Evolutionary conservation across 2,888 invertebrate genomes (phyloP).

Genomic region (Drosophila fulvimacula): DNA sequence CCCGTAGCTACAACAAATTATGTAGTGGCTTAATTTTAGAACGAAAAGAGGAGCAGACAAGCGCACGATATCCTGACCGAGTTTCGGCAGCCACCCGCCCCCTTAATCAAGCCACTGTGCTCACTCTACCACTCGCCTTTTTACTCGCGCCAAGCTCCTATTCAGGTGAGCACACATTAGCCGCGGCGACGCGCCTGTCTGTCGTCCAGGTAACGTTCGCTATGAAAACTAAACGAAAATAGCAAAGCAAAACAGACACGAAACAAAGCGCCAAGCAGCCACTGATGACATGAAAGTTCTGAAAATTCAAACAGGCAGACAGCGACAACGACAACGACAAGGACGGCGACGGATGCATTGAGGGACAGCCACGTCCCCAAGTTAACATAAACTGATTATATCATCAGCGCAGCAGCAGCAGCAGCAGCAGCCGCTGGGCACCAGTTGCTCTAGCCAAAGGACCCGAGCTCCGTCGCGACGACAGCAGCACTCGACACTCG

Average conservation of each 20-base stretch:
- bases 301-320: slow-evolving; percentile 62
- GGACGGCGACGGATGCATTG: slow-evolving; percentile 40
- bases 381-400: slow-evolving; percentile 53
- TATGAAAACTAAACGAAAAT: slow-evolving; percentile 80
- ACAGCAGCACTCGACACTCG: slow-evolving; percentile 59
- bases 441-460: slow-evolving; percentile 13
- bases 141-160: slow-evolving; percentile 5
- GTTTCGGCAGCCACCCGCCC: slow-evolving; percentile 47
- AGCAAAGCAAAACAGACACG: slow-evolving; percentile 48
- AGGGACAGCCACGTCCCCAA: slow-evolving; percentile 57
- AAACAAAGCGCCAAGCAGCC: slow-evolving; percentile 60
- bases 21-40: slow-evolving; percentile 74
- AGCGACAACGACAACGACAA: slow-evolving; percentile 41
- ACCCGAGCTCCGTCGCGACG: slow-evolving; percentile 36
- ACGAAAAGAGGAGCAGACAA: slow-evolving; percentile 42
- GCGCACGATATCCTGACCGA: slow-evolving; percentile 68
- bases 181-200: slow-evolving; percentile 33
- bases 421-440: slow-evolving; percentile 6
- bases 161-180: slow-evolving; percentile 59
- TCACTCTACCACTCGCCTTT: neutral
- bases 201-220: slow-evolving; percentile 77
- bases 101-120: slow-evolving; percentile 10
- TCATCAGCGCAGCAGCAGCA: slow-evolving; percentile 19
- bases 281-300: slow-evolving; percentile 55
- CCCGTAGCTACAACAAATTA: slow-evolving; percentile 54